These are phyloP conservation scores for Lepisosteus osseus DNA, from an alignment of 2,113 vertebrate genomes.

Conservation along the genomic window DNA sequence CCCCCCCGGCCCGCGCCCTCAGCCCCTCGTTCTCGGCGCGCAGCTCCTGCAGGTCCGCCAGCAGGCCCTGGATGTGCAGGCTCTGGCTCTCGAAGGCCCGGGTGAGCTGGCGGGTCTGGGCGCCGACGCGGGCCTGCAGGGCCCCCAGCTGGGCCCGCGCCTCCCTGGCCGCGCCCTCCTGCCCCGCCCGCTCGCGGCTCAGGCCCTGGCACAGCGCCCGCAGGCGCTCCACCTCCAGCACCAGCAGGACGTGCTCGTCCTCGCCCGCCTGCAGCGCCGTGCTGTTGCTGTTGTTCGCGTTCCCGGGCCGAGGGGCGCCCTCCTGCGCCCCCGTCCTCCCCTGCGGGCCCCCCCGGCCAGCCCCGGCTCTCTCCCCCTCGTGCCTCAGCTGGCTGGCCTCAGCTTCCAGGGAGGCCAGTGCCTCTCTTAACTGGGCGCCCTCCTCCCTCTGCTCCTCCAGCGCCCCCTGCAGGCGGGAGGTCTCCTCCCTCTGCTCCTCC, in stretches of 20 bases:
- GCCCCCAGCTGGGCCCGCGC: constrained; percentile 58
- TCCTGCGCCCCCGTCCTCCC: constrained; percentile 32
- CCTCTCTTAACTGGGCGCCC: constrained; percentile 49
- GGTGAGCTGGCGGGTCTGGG: constrained; percentile 66
- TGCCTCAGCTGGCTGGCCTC: constrained; percentile 4
- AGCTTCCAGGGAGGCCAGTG: constrained; percentile 28
- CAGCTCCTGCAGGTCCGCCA: constrained; percentile 56
- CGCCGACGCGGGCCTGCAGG: constrained; percentile 65
- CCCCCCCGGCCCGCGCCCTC: no score
- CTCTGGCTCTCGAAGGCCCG: constrained; percentile 70
- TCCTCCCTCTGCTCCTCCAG: constrained; percentile 45
- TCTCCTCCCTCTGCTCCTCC: no score
- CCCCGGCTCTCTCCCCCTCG: constrained; percentile 18
- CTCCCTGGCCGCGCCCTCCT: constrained; percentile 46
- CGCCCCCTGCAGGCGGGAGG: no score
- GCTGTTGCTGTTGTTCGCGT: constrained; percentile 36
- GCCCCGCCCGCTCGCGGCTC: constrained; percentile 38
- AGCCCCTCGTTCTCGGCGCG: no score
- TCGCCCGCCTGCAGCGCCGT: constrained; percentile 16
- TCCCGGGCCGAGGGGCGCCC: constrained; percentile 47
- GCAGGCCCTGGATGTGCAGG: constrained; percentile 61
- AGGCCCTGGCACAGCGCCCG: constrained; percentile 20
- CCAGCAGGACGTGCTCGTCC: constrained; percentile 22
- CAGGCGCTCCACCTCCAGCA: constrained; percentile 49
- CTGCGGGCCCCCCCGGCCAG: constrained; percentile 27